phyloP scores from a whole-genome alignment of 2,797 vertebrate genomes.

The Trachurus trachurus region DNA sequence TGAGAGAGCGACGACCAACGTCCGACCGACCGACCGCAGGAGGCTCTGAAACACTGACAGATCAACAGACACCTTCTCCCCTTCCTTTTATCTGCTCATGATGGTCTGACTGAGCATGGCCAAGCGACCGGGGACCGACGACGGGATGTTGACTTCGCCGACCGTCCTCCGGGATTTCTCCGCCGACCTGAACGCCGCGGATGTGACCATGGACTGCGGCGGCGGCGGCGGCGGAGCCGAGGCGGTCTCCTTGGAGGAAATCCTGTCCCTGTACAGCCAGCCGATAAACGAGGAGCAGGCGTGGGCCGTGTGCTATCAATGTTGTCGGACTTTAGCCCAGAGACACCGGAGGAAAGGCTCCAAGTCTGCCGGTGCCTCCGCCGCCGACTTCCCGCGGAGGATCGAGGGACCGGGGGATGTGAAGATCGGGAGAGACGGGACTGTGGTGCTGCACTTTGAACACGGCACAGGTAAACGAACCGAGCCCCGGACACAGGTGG shows the following conservation, averaged over 20 bases:
- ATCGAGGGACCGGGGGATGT: constrained; percentile 89
- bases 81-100: background rate
- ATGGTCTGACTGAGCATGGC: constrained; percentile 81
- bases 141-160: constrained; percentile 76
- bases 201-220: constrained; percentile 75
- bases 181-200: constrained; percentile 68
- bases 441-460: constrained; percentile 80
- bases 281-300: constrained; percentile 99
- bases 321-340: constrained; percentile 87
- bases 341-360: constrained; percentile 72
- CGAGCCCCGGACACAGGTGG: background rate
- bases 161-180: constrained; percentile 63
- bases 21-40: too few relatives aligned
- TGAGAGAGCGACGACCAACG: constrained; percentile 2
- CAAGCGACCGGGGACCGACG: constrained; percentile 80
- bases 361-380: constrained; percentile 67
- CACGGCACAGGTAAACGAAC: constrained; percentile 78
- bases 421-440: constrained; percentile 90
- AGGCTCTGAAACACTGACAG: background rate
- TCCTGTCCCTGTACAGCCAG: constrained; percentile 93
- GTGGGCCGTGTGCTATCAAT: constrained; percentile 98
- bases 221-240: constrained; percentile 73
- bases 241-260: constrained; percentile 91
- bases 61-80: background rate
- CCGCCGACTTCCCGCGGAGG: constrained; percentile 54